Evolutionary conservation across 2,888 invertebrate species (phyloP).

Genomic region (Petrophora chlorosata): DNA sequence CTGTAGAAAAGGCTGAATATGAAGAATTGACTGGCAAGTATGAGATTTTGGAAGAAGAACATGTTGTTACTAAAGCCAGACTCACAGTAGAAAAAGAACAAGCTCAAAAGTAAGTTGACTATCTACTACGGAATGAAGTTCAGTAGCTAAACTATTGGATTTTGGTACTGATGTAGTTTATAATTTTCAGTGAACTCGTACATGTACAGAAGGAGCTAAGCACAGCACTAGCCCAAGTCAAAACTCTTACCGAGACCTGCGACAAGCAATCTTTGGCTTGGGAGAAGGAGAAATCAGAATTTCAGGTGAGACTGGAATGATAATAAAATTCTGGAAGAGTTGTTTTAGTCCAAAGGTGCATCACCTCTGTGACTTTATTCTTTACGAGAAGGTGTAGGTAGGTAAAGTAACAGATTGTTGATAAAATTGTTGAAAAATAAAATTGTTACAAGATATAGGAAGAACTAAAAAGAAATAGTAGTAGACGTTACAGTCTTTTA

Average conservation of each 20-base stretch:
- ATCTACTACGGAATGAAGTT: background rate
- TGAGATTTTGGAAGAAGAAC: constrained; percentile 93
- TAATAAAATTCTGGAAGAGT: too few relatives aligned
- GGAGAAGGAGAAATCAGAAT: constrained; percentile 87
- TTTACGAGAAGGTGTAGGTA: too few relatives aligned
- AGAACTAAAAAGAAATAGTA: too few relatives aligned
- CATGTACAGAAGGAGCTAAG: constrained; percentile 86
- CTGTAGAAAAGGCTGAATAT: constrained; percentile 88
- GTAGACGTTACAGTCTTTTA: too few relatives aligned
- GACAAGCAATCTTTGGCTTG: constrained; percentile 87
- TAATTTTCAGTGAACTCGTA: constrained; percentile 81
- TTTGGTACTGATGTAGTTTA: background rate
- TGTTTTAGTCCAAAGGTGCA: too few relatives aligned
- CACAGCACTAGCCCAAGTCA: constrained; percentile 85
- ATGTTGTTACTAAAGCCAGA: constrained; percentile 91
- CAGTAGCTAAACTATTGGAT: background rate
- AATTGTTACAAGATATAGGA: too few relatives aligned
- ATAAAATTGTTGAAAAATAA: too few relatives aligned
- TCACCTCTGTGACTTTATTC: too few relatives aligned
- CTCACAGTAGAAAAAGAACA: constrained; percentile 92
- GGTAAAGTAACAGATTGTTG: background rate
- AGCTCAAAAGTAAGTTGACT: constrained; percentile 84
- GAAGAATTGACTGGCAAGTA: constrained; percentile 92
- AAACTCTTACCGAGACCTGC: constrained; percentile 85
- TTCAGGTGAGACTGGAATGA: constrained; percentile 80